Evolutionary conservation across 2,797 vertebrate species (phyloP).

Genomic region (Sebastes iracundus): DNA sequence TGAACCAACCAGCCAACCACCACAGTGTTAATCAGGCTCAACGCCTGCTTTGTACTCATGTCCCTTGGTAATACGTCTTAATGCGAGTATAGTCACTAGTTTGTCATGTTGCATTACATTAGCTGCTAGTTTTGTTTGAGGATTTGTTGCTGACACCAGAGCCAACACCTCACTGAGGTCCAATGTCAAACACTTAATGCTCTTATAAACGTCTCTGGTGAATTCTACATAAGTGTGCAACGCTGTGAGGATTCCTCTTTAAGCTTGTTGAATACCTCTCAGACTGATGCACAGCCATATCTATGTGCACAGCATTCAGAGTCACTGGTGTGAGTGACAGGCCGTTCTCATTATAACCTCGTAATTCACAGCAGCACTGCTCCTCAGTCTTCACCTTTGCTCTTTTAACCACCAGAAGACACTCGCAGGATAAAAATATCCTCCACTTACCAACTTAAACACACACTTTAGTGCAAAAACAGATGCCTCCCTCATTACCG

Average conservation of each 20-base stretch:
- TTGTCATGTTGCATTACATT: constrained; percentile 37
- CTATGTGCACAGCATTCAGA: background rate
- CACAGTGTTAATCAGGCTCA: background rate
- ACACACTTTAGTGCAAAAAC: background rate
- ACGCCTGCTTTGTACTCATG: constrained; percentile 19
- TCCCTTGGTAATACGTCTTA: constrained; percentile 22
- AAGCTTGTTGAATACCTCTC: background rate
- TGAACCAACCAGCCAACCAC: background rate
- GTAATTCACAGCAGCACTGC: background rate
- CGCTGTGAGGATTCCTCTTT: background rate
- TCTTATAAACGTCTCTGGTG: constrained; percentile 6
- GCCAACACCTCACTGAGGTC: background rate
- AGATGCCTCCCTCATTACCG: background rate
- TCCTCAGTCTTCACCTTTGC: background rate
- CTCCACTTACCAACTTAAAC: background rate
- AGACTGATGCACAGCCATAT: background rate
- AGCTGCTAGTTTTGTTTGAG: constrained; percentile 28
- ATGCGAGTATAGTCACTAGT: background rate
- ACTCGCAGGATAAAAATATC: background rate
- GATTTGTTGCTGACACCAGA: constrained; percentile 29
- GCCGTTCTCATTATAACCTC: background rate
- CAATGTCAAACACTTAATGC: constrained; percentile 29
- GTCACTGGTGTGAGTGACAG: background rate
- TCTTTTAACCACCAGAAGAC: background rate
- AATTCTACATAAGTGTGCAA: constrained; percentile 4